A percentile compares a stretch with the other conserved stretches of the same genome.
Evolutionary conservation across 2,797 vertebrate genomes (phyloP).

Genomic region (Pangasius mekongensis): DNA sequence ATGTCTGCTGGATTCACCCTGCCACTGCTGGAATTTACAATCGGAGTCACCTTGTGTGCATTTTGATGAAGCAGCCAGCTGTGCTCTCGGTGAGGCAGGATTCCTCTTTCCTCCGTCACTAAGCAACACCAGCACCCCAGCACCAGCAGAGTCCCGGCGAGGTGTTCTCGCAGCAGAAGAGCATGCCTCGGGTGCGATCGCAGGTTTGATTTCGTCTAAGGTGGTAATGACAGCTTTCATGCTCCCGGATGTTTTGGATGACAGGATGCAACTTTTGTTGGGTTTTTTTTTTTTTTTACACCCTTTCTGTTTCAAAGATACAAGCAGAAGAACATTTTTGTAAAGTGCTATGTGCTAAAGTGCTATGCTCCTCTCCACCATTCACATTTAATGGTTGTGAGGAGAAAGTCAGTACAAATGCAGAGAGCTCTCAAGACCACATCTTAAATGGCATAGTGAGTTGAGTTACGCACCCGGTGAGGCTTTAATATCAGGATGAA

Average conservation of each 20-base stretch:
- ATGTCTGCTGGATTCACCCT: background rate
- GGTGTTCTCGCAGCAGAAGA: background rate
- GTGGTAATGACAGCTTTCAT: background rate
- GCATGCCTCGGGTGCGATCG: background rate
- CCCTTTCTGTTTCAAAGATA: background rate
- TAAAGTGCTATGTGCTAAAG: background rate
- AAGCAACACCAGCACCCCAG: conserved; percentile 11
- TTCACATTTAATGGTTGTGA: background rate
- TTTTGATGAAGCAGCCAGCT: conserved; percentile 25
- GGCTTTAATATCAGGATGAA: background rate
- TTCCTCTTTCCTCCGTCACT: conserved; percentile 10
- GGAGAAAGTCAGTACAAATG: background rate
- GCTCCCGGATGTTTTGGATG: background rate
- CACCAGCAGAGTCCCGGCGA: background rate
- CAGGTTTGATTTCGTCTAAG: background rate
- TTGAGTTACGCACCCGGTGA: background rate
- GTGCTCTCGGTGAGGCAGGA: background rate
- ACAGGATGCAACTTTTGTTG: background rate
- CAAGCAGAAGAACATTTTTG: background rate
- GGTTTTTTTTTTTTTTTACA: background rate
- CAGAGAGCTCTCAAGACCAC: background rate
- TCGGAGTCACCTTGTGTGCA: background rate
- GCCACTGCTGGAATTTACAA: background rate
- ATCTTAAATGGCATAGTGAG: background rate
- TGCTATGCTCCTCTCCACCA: too few relatives aligned